Percentiles rank a stretch among this genome's conserved stretches.
phyloP scores from a whole-genome alignment of 2,797 vertebrate species.

The Urosaurus nigricauda region DNA sequence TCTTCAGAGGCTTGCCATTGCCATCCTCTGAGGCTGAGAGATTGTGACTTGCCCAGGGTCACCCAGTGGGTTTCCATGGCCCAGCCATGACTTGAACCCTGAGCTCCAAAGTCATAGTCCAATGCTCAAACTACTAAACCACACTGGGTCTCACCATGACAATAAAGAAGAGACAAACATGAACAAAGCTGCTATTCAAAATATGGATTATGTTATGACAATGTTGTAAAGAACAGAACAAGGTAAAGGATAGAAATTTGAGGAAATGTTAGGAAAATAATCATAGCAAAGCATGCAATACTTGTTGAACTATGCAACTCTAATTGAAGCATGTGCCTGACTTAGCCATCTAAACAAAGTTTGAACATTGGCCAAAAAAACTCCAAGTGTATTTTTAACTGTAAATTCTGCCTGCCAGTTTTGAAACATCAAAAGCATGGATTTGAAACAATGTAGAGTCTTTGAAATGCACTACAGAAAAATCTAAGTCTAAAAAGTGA shows the following conservation, averaged over 20 bases:
- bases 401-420: not conserved
- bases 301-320: not conserved
- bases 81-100: no score
- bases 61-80: no score
- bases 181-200: not conserved
- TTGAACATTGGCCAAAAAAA: not conserved
- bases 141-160: not conserved
- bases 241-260: no score
- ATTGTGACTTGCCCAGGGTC: no score
- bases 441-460: not conserved
- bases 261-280: not conserved
- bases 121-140: no score
- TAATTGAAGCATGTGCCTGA: constrained; percentile 27
- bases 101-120: no score
- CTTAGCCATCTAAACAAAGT: constrained; percentile 46
- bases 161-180: not conserved
- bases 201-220: not conserved
- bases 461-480: constrained; percentile 14
- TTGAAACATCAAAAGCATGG: constrained; percentile 50
- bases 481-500: constrained; percentile 23
- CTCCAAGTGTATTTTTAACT: constrained; percentile 24
- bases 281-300: not conserved
- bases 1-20: no score
- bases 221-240: not conserved
- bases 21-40: no score